Percentiles rank a stretch among this genome's conserved stretches.
Evolutionary conservation across 1,140 invertebrate species (phyloP).

Genomic region (Monochamus saltuarius): DNA sequence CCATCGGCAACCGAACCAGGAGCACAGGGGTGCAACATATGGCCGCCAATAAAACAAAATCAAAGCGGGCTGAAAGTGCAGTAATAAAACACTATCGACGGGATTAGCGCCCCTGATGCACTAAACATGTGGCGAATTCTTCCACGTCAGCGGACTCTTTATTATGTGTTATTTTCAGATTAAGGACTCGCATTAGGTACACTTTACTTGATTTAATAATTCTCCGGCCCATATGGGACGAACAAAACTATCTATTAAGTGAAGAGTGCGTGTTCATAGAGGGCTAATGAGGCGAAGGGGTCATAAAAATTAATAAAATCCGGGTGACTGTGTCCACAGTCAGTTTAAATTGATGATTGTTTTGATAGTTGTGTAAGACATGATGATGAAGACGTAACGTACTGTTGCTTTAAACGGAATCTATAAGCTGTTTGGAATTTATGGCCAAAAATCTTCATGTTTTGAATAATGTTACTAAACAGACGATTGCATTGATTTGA

Average conservation of each 20-base stretch:
- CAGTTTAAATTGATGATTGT: no score
- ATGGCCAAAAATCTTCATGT: no score
- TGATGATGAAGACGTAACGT: no score
- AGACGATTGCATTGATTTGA: no score
- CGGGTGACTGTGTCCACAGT: no score
- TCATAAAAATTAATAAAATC: neutral
- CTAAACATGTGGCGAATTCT: constrained; percentile 40
- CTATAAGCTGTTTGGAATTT: no score
- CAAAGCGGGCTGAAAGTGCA: constrained; percentile 30
- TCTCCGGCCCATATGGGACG: constrained; percentile 4
- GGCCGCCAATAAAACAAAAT: constrained; percentile 38
- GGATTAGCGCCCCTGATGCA: constrained; percentile 29
- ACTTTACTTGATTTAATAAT: constrained; percentile 7
- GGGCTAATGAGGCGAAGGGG: neutral
- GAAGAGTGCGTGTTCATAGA: constrained; percentile 1
- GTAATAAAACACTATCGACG: constrained; percentile 36
- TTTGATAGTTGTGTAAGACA: no score
- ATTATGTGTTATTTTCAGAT: constrained; percentile 26
- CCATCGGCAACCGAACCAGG: no score
- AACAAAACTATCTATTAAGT: constrained; percentile 3
- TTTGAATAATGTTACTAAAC: no score
- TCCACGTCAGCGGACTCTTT: constrained; percentile 32
- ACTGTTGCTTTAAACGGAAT: no score
- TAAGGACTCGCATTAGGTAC: constrained; percentile 14
- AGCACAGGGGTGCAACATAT: constrained; percentile 29